phyloP scores from a whole-genome alignment of 2,797 vertebrate genomes.

The Pangasius macronema region DNA sequence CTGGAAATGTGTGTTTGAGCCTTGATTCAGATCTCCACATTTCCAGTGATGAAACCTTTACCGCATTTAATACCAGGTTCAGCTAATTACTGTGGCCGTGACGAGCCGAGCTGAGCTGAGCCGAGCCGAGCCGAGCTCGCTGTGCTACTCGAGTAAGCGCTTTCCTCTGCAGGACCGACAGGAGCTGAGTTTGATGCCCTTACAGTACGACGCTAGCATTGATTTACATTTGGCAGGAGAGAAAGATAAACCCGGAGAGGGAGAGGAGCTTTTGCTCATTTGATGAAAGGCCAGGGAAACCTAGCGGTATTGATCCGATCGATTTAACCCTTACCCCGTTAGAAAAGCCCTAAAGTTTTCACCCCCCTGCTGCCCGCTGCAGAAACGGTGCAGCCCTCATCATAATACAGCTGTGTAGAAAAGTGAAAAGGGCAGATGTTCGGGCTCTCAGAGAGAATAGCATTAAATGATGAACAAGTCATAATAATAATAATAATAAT shows the following conservation, averaged over 20 bases:
- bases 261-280: slow-evolving; percentile 70
- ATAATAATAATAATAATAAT: no score
- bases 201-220: slow-evolving; percentile 57
- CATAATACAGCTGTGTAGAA: slow-evolving; percentile 67
- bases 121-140: background rate
- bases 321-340: slow-evolving; percentile 81
- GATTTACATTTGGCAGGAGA: slow-evolving; percentile 78
- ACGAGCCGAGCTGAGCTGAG: background rate
- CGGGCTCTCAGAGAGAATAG: background rate
- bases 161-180: slow-evolving; percentile 9
- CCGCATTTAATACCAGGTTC: background rate
- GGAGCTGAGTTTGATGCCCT: slow-evolving; percentile 16
- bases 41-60: background rate
- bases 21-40: background rate
- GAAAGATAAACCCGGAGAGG: slow-evolving; percentile 70
- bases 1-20: background rate
- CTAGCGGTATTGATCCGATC: slow-evolving; percentile 81
- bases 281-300: slow-evolving; percentile 83
- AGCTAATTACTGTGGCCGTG: background rate
- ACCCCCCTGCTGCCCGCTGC: slow-evolving; percentile 55
- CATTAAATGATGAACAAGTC: no score
- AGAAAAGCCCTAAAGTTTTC: slow-evolving; percentile 79
- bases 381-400: slow-evolving; percentile 69
- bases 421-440: background rate
- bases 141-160: background rate